Evolutionary conservation across 2,797 vertebrate genomes (phyloP), one percentile per base, ranked within the genome.

Genomic region (Mormyrus proboscirostris): DNA sequence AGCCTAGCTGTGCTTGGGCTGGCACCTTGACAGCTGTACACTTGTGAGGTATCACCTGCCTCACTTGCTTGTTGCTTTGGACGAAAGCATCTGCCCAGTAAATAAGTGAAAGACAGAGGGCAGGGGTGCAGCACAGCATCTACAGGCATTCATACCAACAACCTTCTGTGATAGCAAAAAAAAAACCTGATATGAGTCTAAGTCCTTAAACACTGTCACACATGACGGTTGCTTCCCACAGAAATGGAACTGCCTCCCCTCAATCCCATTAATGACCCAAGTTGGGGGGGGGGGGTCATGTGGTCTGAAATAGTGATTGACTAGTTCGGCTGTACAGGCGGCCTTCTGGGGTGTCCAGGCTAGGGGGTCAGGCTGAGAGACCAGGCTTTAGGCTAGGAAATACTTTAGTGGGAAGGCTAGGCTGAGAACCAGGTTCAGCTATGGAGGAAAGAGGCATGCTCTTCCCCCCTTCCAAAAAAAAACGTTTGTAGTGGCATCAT

Each of bases 401-500:
- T 79, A 14, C 33, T 44, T 14, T 8, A 79, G 16, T 38, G 73
- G 16, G 29, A 79, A 16, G 10, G 29, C 38, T 14, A 79, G 12
- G 73, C 73, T 38, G 73, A 38, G 73, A 41, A 79, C 14, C 4
- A 22, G 16, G 73, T 4, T 33, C 44, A n/a, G 44, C 76, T n/a
- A 47, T 47, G 76, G 76, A 38, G 14, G n/a, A 41, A 82, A 47
- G 41, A 44, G 41, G 19, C 6, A 44, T 82, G 38, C 44, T 22
- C 44, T 82, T 47, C 16, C 76, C 76, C 76, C 41, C 38, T 9
- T 41, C 4, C 8, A 55, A 22, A 91, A 89, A 38, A 47, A 92
- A 88, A 89, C 85, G 84, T 47, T 76, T 91, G 93, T 94, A 57
- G 86, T 93, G 93, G 93, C 91, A 0, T 33, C 94, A 93, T 95